A percentile compares a stretch with the other conserved stretches of the same genome.
Conservation (phyloP, 1,140 invertebrate species). For the Vanessa atalanta region DNA sequence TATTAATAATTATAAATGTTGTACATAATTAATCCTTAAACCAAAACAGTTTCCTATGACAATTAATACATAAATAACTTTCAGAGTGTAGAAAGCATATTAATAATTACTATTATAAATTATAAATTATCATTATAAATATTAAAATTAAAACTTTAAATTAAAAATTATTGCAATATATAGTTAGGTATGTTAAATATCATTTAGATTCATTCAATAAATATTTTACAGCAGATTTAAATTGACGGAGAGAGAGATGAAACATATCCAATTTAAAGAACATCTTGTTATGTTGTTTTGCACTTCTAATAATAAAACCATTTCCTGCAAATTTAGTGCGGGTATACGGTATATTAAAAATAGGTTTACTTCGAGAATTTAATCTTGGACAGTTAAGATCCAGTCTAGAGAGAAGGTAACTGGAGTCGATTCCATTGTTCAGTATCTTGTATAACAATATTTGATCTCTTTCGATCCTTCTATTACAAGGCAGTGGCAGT, state of each 20-base stretch:
- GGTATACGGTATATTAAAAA: conserved; percentile 9
- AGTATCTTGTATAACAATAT: background rate
- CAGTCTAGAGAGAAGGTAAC: background rate
- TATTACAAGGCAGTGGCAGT: conserved; percentile 4
- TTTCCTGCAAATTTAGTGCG: conserved; percentile 12
- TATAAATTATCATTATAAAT: background rate
- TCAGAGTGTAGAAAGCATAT: conserved; percentile 1
- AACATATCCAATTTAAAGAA: conserved; percentile 9
- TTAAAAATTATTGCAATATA: background rate
- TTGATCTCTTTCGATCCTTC: conserved; percentile 10
- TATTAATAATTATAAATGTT: conserved; percentile 7
- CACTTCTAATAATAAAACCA: background rate
- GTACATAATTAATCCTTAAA: conserved; percentile 2
- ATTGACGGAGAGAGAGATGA: conserved; percentile 1
- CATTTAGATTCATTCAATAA: background rate
- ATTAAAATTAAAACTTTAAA: background rate
- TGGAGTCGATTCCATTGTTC: background rate
- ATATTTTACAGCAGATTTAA: conserved; percentile 1
- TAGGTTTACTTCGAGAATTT: background rate
- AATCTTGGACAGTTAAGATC: background rate
- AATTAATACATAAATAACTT: conserved; percentile 1
- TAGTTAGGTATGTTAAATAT: background rate
- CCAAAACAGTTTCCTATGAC: conserved; percentile 7
- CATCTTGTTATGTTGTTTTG: conserved; percentile 8
- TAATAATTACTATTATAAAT: conserved; percentile 8